Conservation (phyloP, 2,888 invertebrate species). For the Dicyrtomina minuta region DNA sequence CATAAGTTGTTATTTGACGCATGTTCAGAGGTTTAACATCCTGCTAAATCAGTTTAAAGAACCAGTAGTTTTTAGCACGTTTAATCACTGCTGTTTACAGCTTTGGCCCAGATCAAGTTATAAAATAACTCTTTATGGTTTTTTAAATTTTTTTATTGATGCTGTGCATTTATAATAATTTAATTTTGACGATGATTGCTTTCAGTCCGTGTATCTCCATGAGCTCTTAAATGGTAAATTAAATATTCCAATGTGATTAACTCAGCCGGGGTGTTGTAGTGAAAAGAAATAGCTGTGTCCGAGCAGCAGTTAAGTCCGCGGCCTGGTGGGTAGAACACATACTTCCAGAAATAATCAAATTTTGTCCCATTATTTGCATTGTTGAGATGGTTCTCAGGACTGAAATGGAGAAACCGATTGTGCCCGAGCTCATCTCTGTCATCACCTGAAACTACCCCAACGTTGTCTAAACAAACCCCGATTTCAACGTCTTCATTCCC, state of each 20-base stretch:
- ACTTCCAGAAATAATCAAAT: constrained; percentile 89
- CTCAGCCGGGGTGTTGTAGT: constrained; percentile 84
- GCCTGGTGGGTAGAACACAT: constrained; percentile 86
- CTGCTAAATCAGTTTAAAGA: no score
- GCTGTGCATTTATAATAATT: no score
- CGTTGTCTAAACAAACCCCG: constrained; percentile 82
- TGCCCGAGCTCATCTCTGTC: constrained; percentile 79
- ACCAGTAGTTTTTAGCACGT: no score
- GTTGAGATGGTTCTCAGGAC: constrained; percentile 88
- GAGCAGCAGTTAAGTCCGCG: constrained; percentile 91
- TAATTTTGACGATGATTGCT: no score
- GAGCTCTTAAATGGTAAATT: constrained; percentile 85
- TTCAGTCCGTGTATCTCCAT: no score
- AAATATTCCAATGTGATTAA: constrained; percentile 95
- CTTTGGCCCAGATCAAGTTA: no score
- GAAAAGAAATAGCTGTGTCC: constrained; percentile 91
- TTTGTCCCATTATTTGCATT: constrained; percentile 86
- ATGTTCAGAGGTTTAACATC: no score
- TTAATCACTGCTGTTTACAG: no score
- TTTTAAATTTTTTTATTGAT: no score
- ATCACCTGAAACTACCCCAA: constrained; percentile 85
- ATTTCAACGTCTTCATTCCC: constrained; percentile 93
- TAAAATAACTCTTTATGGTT: no score
- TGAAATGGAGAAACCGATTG: constrained; percentile 91
- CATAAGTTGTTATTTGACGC: no score